Percentiles rank a stretch among this genome's conserved stretches.
phyloP scores from a whole-genome alignment of 2,113 vertebrate genomes.

The Porphyrio hochstetteri region DNA sequence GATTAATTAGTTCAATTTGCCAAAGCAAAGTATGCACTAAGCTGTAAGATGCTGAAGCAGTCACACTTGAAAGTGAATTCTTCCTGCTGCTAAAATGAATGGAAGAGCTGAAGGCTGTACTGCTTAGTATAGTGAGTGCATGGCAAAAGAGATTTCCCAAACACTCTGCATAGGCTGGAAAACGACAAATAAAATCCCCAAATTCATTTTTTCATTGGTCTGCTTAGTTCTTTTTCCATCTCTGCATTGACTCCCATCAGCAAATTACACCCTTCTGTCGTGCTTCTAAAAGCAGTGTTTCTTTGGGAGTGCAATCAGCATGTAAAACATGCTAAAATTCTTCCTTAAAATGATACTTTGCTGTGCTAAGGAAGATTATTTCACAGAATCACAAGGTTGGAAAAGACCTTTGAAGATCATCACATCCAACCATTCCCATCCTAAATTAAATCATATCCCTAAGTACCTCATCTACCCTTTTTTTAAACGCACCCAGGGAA shows the following conservation, averaged over 20 bases:
- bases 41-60: neutral
- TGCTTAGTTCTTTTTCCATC: neutral
- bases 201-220: neutral
- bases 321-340: neutral
- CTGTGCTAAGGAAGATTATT: neutral
- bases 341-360: neutral
- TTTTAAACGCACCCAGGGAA: too few relatives aligned
- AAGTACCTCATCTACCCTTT: too few relatives aligned
- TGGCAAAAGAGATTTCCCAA: neutral
- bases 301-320: constrained; percentile 41
- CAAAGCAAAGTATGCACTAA: neutral
- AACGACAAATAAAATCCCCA: neutral
- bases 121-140: neutral
- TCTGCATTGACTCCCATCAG: constrained; percentile 9
- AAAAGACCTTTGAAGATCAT: too few relatives aligned
- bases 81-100: neutral
- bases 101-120: neutral
- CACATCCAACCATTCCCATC: too few relatives aligned
- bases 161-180: neutral
- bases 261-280: constrained; percentile 27
- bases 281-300: constrained; percentile 23
- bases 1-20: constrained; percentile 3
- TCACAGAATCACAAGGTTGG: too few relatives aligned
- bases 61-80: constrained; percentile 3
- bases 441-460: too few relatives aligned